A percentile compares a stretch with the other conserved stretches of the same genome.
Conservation (phyloP, 2,113 vertebrate species). For the Cyprinodon brontotheroides region DNA sequence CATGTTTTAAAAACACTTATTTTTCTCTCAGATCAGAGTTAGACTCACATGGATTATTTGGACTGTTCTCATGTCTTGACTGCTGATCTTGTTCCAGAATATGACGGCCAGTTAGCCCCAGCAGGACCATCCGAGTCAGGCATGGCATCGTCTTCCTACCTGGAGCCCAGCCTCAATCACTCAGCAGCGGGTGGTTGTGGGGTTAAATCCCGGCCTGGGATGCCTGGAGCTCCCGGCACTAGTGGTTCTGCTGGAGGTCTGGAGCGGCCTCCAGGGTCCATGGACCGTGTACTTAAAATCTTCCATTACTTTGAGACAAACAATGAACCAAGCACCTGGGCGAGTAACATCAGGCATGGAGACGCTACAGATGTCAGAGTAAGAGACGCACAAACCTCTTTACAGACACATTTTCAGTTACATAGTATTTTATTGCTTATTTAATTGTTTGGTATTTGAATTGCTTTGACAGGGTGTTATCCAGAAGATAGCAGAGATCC, state of each 20-base stretch:
- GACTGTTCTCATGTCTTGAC: background rate
- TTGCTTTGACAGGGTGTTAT: constrained; percentile 88
- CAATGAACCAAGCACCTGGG: constrained; percentile 93
- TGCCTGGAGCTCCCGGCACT: constrained; percentile 76
- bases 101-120: constrained; percentile 97
- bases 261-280: constrained; percentile 88
- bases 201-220: constrained; percentile 86
- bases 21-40: background rate
- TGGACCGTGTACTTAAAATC: constrained; percentile 94
- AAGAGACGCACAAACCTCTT: constrained; percentile 46
- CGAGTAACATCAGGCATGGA: constrained; percentile 95
- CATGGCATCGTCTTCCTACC: constrained; percentile 98
- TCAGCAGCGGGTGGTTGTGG: constrained; percentile 82
- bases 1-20: background rate
- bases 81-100: constrained; percentile 79
- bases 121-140: constrained; percentile 81
- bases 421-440: background rate
- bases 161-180: constrained; percentile 96
- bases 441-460: background rate
- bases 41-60: background rate
- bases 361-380: constrained; percentile 97
- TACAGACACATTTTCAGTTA: rapidly evolving
- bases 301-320: constrained; percentile 96
- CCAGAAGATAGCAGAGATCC: constrained; percentile 97
- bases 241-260: constrained; percentile 83